phyloP scores from a whole-genome alignment of 2,797 vertebrate genomes.

The Hipposideros larvatus region DNA sequence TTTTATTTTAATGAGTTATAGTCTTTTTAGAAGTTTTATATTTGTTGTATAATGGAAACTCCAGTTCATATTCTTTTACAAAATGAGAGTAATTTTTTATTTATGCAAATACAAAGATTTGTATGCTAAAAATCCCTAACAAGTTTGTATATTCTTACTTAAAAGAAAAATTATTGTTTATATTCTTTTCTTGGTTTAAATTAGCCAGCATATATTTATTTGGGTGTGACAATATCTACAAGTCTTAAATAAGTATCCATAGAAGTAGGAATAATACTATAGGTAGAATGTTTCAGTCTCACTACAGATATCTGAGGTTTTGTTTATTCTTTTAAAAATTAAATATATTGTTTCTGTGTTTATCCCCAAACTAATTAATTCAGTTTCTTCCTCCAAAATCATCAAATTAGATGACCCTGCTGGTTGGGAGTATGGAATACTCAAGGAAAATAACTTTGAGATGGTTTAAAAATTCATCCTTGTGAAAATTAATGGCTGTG shows the following conservation, averaged over 20 bases:
- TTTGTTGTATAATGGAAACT: neutral
- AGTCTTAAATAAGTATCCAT: neutral
- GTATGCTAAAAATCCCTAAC: neutral
- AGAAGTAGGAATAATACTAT: neutral
- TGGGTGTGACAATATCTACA: neutral
- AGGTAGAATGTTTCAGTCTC: neutral
- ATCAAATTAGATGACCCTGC: conserved; percentile 55
- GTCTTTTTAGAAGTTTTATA: neutral
- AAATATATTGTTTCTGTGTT: conserved; percentile 20
- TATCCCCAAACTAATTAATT: conserved; percentile 62
- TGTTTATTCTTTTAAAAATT: conserved; percentile 27
- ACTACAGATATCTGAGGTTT: neutral
- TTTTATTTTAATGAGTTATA: conserved; percentile 15
- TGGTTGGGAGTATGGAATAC: conserved; percentile 12
- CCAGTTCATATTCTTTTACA: neutral
- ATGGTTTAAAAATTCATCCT: conserved; percentile 62
- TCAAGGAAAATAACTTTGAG: conserved; percentile 67
- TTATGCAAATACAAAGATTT: neutral
- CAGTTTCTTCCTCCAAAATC: conserved; percentile 39
- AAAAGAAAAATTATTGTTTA: neutral
- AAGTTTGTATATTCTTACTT: neutral
- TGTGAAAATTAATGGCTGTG: conserved; percentile 72
- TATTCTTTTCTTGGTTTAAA: neutral
- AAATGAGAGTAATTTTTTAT: conserved; percentile 27
- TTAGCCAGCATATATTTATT: neutral